Percentiles rank a stretch among this genome's conserved stretches.
Conservation (phyloP, 2,888 invertebrate species). For the Melangyna quadrimaculata region DNA sequence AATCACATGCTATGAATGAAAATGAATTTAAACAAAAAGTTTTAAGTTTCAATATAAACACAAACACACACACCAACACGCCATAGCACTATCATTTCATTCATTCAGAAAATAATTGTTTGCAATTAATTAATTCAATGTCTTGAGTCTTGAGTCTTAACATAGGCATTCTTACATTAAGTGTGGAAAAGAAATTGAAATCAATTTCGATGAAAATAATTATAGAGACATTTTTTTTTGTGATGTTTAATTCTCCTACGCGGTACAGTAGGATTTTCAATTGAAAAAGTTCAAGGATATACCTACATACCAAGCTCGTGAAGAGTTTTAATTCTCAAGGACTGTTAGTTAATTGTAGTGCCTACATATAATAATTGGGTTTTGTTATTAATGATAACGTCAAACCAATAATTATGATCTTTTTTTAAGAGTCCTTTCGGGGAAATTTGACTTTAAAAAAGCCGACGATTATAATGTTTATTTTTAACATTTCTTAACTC, state of each 20-base stretch:
- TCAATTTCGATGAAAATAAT: not conserved
- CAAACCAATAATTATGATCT: not conserved
- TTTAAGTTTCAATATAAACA: not conserved
- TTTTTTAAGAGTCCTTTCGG: not conserved
- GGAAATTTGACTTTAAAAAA: not conserved
- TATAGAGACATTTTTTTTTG: not conserved
- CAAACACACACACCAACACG: not conserved
- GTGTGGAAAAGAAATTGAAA: not conserved
- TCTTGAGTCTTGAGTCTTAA: not conserved
- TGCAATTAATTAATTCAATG: not conserved
- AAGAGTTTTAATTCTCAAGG: not conserved
- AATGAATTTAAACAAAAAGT: constrained; percentile 40
- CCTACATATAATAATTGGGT: not conserved
- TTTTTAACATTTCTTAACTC: too few species aligned
- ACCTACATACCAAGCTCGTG: too few species aligned
- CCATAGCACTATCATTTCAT: not conserved
- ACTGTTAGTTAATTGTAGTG: not conserved
- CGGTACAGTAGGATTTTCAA: too few species aligned
- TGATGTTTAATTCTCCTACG: not conserved
- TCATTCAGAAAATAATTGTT: not conserved
- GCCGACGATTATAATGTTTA: too few species aligned
- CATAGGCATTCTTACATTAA: too few species aligned
- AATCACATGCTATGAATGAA: constrained; percentile 44
- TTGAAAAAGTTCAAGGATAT: too few species aligned
- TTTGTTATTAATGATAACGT: not conserved